Percentiles rank a stretch among this genome's conserved stretches.
Conservation (phyloP, 2,888 invertebrate species). For the Aproaerema taeniolella region DNA sequence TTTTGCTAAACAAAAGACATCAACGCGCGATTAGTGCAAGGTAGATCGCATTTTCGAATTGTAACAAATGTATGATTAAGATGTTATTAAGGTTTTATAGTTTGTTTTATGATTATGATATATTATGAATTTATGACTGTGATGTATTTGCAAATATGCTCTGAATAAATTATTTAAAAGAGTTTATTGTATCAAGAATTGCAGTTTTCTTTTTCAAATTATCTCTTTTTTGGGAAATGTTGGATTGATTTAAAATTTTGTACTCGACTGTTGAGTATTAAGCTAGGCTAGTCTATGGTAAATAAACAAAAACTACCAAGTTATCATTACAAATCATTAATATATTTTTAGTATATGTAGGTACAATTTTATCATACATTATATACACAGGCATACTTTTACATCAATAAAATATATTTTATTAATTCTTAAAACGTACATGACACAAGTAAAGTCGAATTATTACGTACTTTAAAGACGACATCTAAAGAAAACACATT, state of each 20-base stretch:
- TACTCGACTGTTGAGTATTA: too few relatives aligned
- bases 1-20: too few relatives aligned
- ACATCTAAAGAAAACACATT: conserved; percentile 18
- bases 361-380: conserved; percentile 62
- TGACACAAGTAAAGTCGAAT: conserved; percentile 44
- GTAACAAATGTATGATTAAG: too few relatives aligned
- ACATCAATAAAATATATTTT: conserved; percentile 31
- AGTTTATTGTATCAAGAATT: conserved; percentile 7
- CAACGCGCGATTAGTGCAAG: too few relatives aligned
- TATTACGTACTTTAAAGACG: conserved; percentile 29
- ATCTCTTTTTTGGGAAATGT: too few relatives aligned
- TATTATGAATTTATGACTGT: conserved; percentile 37
- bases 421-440: conserved; percentile 30
- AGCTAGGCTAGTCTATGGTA: too few relatives aligned
- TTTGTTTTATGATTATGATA: conserved; percentile 17
- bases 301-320: conserved; percentile 11
- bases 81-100: too few relatives aligned
- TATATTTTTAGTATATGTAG: conserved; percentile 56
- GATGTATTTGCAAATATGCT: conserved; percentile 27
- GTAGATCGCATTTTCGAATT: too few relatives aligned
- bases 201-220: not conserved
- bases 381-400: conserved; percentile 51
- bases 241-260: too few relatives aligned
- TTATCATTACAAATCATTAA: conserved; percentile 50
- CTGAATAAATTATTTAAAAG: conserved; percentile 28